Base-by-base conservation (phyloP, 2,888 invertebrate species). In the Tineola bisselliella region DNA sequence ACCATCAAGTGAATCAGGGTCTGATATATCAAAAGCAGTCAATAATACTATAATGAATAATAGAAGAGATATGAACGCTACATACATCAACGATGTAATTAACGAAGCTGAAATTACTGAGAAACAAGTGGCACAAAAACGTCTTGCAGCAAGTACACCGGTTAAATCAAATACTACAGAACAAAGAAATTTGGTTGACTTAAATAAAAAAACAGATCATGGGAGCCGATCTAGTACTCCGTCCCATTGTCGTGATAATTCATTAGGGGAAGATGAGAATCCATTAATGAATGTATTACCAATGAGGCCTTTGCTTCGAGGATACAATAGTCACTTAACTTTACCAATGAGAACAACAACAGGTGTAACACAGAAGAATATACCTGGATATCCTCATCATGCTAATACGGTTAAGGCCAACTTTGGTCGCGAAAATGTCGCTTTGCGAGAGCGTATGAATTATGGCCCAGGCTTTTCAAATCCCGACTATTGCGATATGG, bases 301-400 rank as follows among this genome's bases (percentile, higher is more conserved):
- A 0, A 98, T 98, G 97, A 91, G 95, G 66, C 97, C 97, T 0
- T 84, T 97, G 60, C 82, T 94, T 17, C 88, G 94, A 62, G 92
- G 92, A 19, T 94, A 94, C 69, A 94, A 93, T 65, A 92, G 93
- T 66, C 93, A 93, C 68, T 86, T 94, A 48, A 93, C 93, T 19
- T 73, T 94, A 63, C 94, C 93, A 0, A 91, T 92, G 76, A 80
- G 89, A 68, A 87, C 89, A 3, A 87, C 89, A 3, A 77, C 88
- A 13, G 84, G 84, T 1, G 73, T 89, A 62, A 70, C 82, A 65
- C 82, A 88, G 70, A 87, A 88, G 68, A 81, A 84, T 64, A 69
- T 83, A 64, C 78, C 87, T 15, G 80, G 84, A 13, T 88, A 81
- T 70, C 84, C 88, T 15, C 83, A 88, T 68, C 88, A 88, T 63